Conservation (phyloP, 2,113 vertebrate genomes). For the Seriola dumerili region DNA sequence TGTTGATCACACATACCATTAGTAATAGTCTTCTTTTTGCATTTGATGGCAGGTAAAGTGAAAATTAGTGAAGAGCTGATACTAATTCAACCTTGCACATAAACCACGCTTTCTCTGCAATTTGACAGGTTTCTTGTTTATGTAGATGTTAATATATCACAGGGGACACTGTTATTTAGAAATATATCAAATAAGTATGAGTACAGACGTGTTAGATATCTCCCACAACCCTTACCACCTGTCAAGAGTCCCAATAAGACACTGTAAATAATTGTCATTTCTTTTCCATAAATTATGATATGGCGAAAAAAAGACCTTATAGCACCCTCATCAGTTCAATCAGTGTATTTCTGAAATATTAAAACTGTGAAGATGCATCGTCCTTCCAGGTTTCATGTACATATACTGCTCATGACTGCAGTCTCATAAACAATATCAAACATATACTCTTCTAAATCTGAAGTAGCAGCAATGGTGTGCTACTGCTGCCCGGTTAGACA, state of each 20-base stretch:
- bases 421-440: background rate
- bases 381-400: background rate
- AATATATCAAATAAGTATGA: background rate
- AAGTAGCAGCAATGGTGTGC: background rate
- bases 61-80: background rate
- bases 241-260: background rate
- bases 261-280: no score
- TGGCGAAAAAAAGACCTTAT: slow-evolving; percentile 2
- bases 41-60: background rate
- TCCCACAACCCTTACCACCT: background rate
- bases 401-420: background rate
- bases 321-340: slow-evolving; percentile 46
- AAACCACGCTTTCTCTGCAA: no score
- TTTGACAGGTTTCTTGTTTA: fast-evolving
- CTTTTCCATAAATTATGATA: background rate
- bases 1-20: background rate
- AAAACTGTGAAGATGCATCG: background rate
- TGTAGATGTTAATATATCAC: background rate
- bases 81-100: no score
- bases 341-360: background rate
- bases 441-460: background rate
- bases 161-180: background rate
- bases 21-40: background rate
- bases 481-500: background rate
- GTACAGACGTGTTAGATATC: background rate